Conservation (phyloP, 2,113 vertebrate genomes). For the Sarotherodon lohbergeri region DNA sequence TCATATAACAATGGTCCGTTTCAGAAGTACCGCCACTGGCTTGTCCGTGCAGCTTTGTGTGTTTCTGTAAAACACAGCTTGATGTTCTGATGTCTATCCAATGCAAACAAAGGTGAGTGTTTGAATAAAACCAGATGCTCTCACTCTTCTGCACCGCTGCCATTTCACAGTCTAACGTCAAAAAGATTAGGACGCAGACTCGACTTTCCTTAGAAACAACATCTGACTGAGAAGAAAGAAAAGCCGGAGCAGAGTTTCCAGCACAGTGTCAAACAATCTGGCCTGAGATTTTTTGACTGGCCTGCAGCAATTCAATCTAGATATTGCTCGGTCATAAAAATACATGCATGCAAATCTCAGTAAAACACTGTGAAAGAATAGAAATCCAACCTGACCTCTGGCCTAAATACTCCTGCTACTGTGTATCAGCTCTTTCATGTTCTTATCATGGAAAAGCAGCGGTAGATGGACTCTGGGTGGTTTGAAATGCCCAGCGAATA, state of each 20-base stretch:
- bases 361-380: background rate
- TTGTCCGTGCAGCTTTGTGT: conserved; percentile 6
- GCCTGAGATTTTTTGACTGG: background rate
- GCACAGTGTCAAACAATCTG: background rate
- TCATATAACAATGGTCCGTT: conserved; percentile 33
- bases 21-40: background rate
- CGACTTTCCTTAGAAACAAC: background rate
- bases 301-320: background rate
- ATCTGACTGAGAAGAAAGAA: conserved; percentile 1
- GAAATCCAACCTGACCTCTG: conserved; percentile 40
- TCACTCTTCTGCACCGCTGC: background rate
- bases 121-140: conserved; percentile 45
- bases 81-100: conserved; percentile 30
- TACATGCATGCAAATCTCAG: background rate
- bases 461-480: conserved; percentile 18
- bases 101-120: conserved; percentile 49
- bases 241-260: background rate
- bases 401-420: conserved; percentile 41
- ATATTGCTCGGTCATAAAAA: background rate
- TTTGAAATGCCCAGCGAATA: conserved; percentile 30
- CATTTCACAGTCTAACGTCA: conserved; percentile 18
- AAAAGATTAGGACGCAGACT: conserved; percentile 4
- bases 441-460: conserved; percentile 43
- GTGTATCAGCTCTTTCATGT: conserved; percentile 44
- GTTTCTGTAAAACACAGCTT: conserved; percentile 11